A percentile compares a stretch with the other conserved stretches of the same genome.
These are phyloP conservation scores for Diaperis boleti DNA, from an alignment of 2,888 invertebrate genomes.

Conservation along the genomic window DNA sequence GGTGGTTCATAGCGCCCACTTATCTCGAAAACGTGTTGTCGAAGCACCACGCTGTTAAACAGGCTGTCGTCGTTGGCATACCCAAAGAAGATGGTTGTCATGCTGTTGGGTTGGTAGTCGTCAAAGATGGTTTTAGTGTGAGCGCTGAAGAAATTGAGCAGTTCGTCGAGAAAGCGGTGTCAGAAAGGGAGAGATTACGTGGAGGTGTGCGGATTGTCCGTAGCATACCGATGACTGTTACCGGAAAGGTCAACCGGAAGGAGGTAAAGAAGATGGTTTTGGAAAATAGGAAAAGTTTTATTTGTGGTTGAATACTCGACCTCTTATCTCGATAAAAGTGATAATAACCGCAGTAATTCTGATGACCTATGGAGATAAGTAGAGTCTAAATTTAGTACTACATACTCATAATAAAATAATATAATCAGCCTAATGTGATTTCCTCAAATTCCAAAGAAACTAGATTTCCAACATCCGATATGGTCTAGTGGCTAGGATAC, in stretches of 20 bases:
- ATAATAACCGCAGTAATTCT: no score
- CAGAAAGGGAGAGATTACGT: constrained; percentile 53
- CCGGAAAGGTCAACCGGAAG: constrained; percentile 45
- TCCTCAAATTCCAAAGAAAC: no score
- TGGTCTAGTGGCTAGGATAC: constrained; percentile 72
- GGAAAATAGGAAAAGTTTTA: not conserved
- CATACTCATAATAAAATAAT: no score
- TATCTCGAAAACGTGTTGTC: constrained; percentile 52
- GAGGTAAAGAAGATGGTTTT: not conserved
- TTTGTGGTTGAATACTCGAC: not conserved
- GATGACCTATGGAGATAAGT: no score
- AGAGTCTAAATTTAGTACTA: no score
- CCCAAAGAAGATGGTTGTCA: constrained; percentile 53
- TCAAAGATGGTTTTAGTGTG: constrained; percentile 29
- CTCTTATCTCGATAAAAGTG: not conserved
- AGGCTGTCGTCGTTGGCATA: constrained; percentile 54
- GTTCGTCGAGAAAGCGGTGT: constrained; percentile 50
- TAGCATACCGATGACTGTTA: constrained; percentile 53
- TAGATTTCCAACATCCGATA: not conserved
- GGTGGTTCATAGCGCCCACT: constrained; percentile 64
- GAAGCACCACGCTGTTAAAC: constrained; percentile 53
- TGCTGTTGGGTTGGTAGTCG: constrained; percentile 51
- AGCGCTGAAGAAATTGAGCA: constrained; percentile 46
- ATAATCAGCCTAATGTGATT: no score
- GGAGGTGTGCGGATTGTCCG: constrained; percentile 54